phyloP scores from a whole-genome alignment of 2,888 invertebrate species.

The Rhodophaea formosa region DNA sequence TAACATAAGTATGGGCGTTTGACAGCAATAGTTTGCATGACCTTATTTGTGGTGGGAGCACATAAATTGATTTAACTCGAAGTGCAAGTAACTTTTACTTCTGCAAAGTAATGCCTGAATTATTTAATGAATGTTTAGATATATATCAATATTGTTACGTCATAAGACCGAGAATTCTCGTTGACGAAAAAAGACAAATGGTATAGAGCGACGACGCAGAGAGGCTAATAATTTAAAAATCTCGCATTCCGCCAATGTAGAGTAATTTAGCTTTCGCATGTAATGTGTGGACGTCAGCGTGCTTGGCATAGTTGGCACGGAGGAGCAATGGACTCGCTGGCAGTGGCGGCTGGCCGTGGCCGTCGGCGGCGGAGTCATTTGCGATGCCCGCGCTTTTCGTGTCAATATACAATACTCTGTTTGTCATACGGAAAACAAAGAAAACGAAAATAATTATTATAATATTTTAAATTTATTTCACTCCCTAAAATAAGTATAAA shows the following conservation, averaged over 20 bases:
- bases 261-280: slow-evolving; percentile 5
- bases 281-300: slow-evolving; percentile 4
- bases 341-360: slow-evolving; percentile 2
- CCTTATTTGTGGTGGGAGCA: too few species aligned
- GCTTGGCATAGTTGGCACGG: slow-evolving; percentile 24
- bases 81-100: too few species aligned
- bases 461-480: neutral
- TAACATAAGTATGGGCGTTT: too few species aligned
- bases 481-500: neutral
- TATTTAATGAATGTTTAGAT: neutral
- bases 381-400: neutral
- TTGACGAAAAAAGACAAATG: neutral
- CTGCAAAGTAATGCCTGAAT: too few species aligned
- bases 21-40: too few species aligned
- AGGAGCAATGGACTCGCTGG: slow-evolving; percentile 23
- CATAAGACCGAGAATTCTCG: neutral
- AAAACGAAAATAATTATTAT: neutral
- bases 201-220: neutral
- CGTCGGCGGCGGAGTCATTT: neutral
- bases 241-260: neutral
- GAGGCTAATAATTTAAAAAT: slow-evolving; percentile 2
- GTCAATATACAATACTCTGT: neutral
- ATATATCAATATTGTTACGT: neutral
- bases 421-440: neutral
- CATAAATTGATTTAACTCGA: too few species aligned